Percentiles rank a stretch among this genome's conserved stretches.
phyloP scores from a whole-genome alignment of 1,140 invertebrate genomes.

The Caerostris extrusa region DNA sequence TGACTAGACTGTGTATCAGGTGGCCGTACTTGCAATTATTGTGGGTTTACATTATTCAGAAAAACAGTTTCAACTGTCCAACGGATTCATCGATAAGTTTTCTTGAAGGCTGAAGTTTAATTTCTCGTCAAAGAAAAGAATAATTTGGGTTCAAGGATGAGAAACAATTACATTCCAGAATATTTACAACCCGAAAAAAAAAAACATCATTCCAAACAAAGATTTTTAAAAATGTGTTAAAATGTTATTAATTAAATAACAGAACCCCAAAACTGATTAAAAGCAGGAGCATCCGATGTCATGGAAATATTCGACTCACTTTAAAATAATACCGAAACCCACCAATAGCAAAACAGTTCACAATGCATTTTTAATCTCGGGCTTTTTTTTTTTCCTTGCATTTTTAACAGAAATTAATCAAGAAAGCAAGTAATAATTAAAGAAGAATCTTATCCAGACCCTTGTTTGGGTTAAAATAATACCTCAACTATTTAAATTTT shows the following conservation, averaged over 20 bases:
- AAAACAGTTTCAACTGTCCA: not conserved
- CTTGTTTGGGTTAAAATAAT: no score
- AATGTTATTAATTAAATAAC: no score
- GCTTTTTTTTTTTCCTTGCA: not conserved
- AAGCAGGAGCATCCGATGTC: not conserved
- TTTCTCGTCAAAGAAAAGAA: not conserved
- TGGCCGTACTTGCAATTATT: not conserved
- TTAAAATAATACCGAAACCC: constrained; percentile 13
- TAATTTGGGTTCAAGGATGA: not conserved
- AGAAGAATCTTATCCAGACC: no score
- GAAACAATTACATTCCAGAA: not conserved
- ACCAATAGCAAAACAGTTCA: not conserved
- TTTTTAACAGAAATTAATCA: not conserved
- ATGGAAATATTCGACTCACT: not conserved
- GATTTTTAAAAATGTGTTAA: no score
- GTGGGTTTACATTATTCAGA: not conserved
- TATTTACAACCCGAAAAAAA: not conserved
- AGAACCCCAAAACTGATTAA: no score
- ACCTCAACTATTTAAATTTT: no score
- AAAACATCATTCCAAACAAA: no score
- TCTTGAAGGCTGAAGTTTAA: not conserved
- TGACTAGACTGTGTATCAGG: no score
- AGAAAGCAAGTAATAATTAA: no score
- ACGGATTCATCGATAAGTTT: not conserved
- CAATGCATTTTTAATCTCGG: not conserved